Conservation (phyloP, 2,888 invertebrate genomes). For the Cryptus viduatorius region DNA sequence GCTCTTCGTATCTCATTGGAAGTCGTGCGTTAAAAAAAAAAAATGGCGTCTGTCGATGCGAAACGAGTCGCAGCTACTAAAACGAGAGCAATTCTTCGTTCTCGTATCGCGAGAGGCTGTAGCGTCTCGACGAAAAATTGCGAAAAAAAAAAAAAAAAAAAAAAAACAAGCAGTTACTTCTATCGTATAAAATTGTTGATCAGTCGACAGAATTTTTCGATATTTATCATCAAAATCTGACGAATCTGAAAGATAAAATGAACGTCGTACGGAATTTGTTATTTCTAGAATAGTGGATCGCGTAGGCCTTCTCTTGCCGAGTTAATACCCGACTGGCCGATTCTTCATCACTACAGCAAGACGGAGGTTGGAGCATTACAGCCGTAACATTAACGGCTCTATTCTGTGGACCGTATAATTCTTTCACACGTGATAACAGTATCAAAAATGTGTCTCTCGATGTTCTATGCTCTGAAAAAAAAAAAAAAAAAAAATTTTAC, state of each 20-base stretch:
- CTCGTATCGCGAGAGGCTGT: background rate
- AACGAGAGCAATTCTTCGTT: background rate
- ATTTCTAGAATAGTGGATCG: conserved; percentile 85
- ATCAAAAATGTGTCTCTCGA: background rate
- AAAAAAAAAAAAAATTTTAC: conserved; percentile 29
- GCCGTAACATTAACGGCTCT: conserved; percentile 32
- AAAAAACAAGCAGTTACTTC: background rate
- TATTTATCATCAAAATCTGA: background rate
- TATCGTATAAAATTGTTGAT: conserved; percentile 20
- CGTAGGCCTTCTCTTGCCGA: conserved; percentile 96
- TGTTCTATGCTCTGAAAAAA: conserved; percentile 34
- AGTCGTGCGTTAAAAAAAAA: background rate
- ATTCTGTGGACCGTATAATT: conserved; percentile 38
- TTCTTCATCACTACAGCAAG: conserved; percentile 92
- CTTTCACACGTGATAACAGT: conserved; percentile 47
- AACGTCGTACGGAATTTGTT: conserved; percentile 71
- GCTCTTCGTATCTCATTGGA: background rate
- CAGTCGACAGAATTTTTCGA: conserved; percentile 69
- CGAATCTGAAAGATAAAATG: conserved; percentile 32
- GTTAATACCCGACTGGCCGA: conserved; percentile 98
- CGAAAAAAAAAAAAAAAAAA: background rate
- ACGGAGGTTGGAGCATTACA: conserved; percentile 91
- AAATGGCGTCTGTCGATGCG: conserved; percentile 24
- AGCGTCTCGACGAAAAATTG: background rate
- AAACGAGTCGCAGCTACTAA: conserved; percentile 8